Base-by-base conservation (phyloP, 2,888 invertebrate genomes). In the Amiota communis region DNA sequence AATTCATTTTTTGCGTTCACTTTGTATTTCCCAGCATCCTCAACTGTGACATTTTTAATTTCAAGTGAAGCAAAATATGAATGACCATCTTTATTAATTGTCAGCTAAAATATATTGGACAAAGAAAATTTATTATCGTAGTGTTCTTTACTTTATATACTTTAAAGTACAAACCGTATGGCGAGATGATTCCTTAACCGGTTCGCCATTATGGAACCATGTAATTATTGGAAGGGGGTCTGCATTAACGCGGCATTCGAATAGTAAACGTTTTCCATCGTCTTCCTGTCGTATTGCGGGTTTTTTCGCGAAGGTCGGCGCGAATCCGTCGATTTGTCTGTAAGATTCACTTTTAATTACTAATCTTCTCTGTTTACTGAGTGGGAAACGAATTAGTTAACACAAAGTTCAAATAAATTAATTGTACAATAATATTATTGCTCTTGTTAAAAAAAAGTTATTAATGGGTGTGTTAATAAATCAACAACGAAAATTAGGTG, bases 231-330 rank as follows among this genome's bases (percentile, higher is more conserved):
- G 97, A 87, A 95, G 93, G 74, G 97, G 97, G 91, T 97, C 97
- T 83, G 97, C 97, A 88, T 96, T 95, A 87, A 97, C 97, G 88
- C 96, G 94, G 91, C 97, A 97, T 92, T 97, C 97, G 91, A 97
- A 97, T 86, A 97, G 93, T 84, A 98, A 92, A 89, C 96, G 93
- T 91, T 97, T 97, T 86, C 97, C 97, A 91, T 97, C 97, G 90
- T 98, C 98, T 91, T 98, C 98, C 91, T 98, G 98, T 89, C 97
- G 93, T 91, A 98, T 98, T 85, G 97, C 95, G 78, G 98, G 98
- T 91, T 98, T 98, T 92, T 98, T 97, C 91, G 97, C 95, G 92
- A 98, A 98, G 89, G 98, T 98, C 88, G 98, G 98, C 91, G 98
- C 97, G 91, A 96, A 95, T 89, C 97, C 98, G 92, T 97, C 97